A percentile compares a stretch with the other conserved stretches of the same genome.
Evolutionary conservation across 2,113 vertebrate species (phyloP).

Genomic region (Struthidea cinerea): DNA sequence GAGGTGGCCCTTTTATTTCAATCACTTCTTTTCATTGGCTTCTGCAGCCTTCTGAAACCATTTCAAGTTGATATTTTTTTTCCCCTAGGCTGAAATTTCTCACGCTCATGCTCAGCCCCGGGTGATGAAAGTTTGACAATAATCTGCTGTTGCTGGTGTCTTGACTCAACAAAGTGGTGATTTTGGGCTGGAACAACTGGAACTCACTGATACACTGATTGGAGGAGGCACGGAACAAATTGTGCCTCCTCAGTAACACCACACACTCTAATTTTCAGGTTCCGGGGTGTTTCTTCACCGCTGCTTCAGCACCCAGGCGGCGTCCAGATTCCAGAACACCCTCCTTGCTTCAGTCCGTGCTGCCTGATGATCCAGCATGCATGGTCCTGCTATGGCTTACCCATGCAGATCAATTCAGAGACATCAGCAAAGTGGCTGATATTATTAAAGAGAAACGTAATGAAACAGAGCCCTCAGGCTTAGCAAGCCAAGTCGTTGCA

Average conservation of each 20-base stretch:
- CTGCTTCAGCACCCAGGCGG: neutral
- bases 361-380: neutral
- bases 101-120: rapidly evolving
- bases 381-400: neutral
- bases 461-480: neutral
- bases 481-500: neutral
- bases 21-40: slow-evolving; percentile 16
- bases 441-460: neutral
- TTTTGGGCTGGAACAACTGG: slow-evolving; percentile 7
- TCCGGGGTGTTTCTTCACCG: neutral
- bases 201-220: neutral
- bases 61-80: neutral
- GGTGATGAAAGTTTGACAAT: slow-evolving; percentile 8
- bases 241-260: neutral
- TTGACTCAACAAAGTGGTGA: neutral
- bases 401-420: neutral
- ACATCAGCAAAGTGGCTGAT: neutral
- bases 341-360: neutral
- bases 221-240: neutral
- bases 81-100: neutral
- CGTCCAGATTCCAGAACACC: neutral
- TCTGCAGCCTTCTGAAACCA: neutral
- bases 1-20: slow-evolving; percentile 11
- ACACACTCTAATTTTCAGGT: neutral
- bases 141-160: neutral